Evolutionary conservation across 2,797 vertebrate species (phyloP).

Genomic region (Cottoperca gobio): DNA sequence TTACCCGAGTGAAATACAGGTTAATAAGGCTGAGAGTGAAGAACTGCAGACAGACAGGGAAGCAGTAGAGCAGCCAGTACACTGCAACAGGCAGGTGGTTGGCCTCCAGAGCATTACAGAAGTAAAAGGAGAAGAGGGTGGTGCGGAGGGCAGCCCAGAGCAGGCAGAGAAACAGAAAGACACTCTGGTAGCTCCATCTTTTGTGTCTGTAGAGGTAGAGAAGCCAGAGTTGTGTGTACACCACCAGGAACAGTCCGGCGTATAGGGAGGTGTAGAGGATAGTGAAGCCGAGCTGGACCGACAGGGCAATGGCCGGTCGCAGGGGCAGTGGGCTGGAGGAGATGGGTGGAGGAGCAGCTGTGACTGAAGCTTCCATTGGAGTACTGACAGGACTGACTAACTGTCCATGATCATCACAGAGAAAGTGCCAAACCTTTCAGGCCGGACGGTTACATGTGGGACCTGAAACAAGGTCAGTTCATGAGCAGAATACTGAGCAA

Average conservation of each 20-base stretch:
- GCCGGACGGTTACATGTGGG: constrained; percentile 14
- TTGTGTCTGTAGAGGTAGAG: constrained; percentile 89
- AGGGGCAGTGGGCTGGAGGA: constrained; percentile 80
- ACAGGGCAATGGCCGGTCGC: constrained; percentile 86
- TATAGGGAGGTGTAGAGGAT: constrained; percentile 88
- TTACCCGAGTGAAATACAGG: constrained; percentile 93
- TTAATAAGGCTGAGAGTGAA: constrained; percentile 93
- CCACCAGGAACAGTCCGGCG: constrained; percentile 85
- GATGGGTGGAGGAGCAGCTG: constrained; percentile 48
- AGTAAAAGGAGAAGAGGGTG: constrained; percentile 92
- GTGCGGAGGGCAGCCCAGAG: constrained; percentile 91
- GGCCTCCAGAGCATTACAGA: constrained; percentile 86
- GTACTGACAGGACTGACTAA: constrained; percentile 3
- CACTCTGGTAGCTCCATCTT: constrained; percentile 91
- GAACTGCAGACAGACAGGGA: constrained; percentile 93
- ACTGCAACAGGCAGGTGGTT: constrained; percentile 85
- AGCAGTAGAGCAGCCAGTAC: constrained; percentile 93
- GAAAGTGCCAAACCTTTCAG: not conserved
- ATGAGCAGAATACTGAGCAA: not conserved
- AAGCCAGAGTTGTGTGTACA: constrained; percentile 92
- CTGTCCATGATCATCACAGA: constrained; percentile 32
- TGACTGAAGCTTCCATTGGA: constrained; percentile 70
- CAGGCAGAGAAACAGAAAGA: constrained; percentile 91
- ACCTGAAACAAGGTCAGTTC: constrained; percentile 23
- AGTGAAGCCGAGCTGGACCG: constrained; percentile 89